Evolutionary conservation across 2,797 vertebrate species (phyloP).

Genomic region (Eidolon dupreanum): DNA sequence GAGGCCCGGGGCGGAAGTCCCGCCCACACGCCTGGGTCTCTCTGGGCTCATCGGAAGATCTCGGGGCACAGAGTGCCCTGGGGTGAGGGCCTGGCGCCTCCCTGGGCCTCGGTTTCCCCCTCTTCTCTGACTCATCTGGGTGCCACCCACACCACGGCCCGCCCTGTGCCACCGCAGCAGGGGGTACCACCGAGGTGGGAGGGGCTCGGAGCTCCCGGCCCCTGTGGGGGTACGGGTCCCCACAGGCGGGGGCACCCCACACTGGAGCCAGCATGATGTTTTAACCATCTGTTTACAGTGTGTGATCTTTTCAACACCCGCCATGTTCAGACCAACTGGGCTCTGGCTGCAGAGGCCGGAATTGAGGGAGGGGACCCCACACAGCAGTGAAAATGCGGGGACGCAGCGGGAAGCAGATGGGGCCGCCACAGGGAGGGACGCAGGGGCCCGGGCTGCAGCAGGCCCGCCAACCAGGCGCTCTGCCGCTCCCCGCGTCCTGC

Average conservation of each 20-base stretch:
- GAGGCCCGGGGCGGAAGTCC: too few relatives aligned
- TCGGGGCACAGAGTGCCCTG: background rate
- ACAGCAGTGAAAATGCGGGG: accelerated
- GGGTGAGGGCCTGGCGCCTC: accelerated
- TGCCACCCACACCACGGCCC: too few relatives aligned
- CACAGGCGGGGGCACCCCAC: too few relatives aligned
- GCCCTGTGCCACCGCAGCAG: accelerated
- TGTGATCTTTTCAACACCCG: slow-evolving; percentile 77
- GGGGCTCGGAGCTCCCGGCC: background rate
- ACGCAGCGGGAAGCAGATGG: background rate
- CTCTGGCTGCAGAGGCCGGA: slow-evolving; percentile 70
- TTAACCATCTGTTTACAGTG: slow-evolving; percentile 75
- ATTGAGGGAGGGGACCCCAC: slow-evolving; percentile 61
- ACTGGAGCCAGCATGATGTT: slow-evolving; percentile 56
- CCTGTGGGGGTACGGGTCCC: too few relatives aligned
- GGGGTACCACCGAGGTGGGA: accelerated
- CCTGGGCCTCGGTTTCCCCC: background rate
- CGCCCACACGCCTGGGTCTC: accelerated
- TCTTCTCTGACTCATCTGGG: background rate
- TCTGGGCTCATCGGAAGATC: background rate
- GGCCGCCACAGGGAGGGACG: background rate
- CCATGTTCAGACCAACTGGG: slow-evolving; percentile 78
- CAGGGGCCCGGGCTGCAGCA: background rate
- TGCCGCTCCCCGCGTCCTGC: slow-evolving; percentile 41
- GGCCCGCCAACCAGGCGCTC: background rate